These are phyloP conservation scores for Epinephelus coioides DNA, from an alignment of 2,797 vertebrate species.

Conservation along the genomic window DNA sequence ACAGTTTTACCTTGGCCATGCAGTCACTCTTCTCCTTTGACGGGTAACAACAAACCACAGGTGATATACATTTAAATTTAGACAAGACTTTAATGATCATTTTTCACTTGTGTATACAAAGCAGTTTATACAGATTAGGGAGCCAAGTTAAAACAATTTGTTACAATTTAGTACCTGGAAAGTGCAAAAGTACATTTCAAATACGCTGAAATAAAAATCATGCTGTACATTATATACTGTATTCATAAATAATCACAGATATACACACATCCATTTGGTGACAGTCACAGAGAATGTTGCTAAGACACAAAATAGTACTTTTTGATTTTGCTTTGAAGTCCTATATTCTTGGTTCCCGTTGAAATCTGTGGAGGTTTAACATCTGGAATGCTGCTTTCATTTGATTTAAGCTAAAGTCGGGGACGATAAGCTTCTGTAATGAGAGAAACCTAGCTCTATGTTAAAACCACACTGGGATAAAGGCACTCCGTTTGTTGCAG, in stretches of 20 bases:
- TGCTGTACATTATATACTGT: slow-evolving; percentile 93
- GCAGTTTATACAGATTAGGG: slow-evolving; percentile 93
- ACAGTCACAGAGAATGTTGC: slow-evolving; percentile 80
- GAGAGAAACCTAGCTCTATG: slow-evolving; percentile 45
- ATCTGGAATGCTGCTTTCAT: slow-evolving; percentile 75
- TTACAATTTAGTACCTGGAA: slow-evolving; percentile 95
- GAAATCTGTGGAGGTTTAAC: slow-evolving; percentile 52
- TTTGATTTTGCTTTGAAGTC: slow-evolving; percentile 62
- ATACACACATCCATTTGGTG: slow-evolving; percentile 90
- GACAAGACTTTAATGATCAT: slow-evolving; percentile 88
- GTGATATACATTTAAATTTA: slow-evolving; percentile 57
- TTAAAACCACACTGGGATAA: slow-evolving; percentile 70
- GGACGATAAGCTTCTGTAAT: slow-evolving; percentile 30
- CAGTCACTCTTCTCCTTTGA: background rate
- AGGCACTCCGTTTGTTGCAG: slow-evolving; percentile 85
- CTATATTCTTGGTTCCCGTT: slow-evolving; percentile 54
- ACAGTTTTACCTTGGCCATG: slow-evolving; percentile 11
- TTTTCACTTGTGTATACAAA: slow-evolving; percentile 92
- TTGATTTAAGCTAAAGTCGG: slow-evolving; percentile 29
- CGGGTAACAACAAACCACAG: background rate
- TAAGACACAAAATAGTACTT: slow-evolving; percentile 78
- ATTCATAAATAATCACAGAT: slow-evolving; percentile 93
- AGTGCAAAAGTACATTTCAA: slow-evolving; percentile 93
- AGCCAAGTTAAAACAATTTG: slow-evolving; percentile 90
- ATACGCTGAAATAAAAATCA: slow-evolving; percentile 90